Evolutionary conservation across 37 sponge, comb jelly and placozoan genomes (phyloP).

Genomic region (Beroe forskalii): DNA sequence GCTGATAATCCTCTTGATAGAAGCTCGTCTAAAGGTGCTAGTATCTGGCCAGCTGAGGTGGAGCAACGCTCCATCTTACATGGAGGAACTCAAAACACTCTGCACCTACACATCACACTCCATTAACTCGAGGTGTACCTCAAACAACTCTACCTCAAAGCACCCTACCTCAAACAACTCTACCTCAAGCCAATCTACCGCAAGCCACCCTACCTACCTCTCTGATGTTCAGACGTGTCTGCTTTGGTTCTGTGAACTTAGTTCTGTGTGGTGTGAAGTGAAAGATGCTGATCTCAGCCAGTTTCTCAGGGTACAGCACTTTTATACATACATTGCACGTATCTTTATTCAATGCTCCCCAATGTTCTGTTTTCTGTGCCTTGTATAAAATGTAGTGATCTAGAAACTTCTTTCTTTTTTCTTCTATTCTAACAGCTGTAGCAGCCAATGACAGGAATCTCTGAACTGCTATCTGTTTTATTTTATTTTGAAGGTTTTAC

Average conservation of each 20-base stretch:
- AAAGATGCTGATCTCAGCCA: neutral
- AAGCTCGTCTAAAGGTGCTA: neutral
- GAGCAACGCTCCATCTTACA: neutral
- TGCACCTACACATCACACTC: no score
- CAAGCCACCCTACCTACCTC: neutral
- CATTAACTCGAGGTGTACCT: no score
- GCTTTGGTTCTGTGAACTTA: constrained; percentile 29
- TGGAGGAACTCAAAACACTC: neutral
- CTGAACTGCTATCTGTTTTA: no score
- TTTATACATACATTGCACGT: no score
- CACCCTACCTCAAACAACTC: neutral
- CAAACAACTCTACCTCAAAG: no score
- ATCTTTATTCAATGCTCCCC: no score
- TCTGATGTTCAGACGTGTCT: neutral
- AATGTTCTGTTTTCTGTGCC: no score
- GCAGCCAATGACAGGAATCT: no score
- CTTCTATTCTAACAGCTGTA: no score
- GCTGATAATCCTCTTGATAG: neutral
- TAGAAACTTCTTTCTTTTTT: no score
- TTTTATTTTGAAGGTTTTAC: no score
- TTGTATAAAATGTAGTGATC: no score
- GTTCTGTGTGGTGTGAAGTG: neutral
- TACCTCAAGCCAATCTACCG: neutral
- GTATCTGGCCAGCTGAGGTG: neutral
- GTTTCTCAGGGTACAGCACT: neutral